phyloP scores from a whole-genome alignment of 2,797 vertebrate species.

The Chaenodraco wilsoni region DNA sequence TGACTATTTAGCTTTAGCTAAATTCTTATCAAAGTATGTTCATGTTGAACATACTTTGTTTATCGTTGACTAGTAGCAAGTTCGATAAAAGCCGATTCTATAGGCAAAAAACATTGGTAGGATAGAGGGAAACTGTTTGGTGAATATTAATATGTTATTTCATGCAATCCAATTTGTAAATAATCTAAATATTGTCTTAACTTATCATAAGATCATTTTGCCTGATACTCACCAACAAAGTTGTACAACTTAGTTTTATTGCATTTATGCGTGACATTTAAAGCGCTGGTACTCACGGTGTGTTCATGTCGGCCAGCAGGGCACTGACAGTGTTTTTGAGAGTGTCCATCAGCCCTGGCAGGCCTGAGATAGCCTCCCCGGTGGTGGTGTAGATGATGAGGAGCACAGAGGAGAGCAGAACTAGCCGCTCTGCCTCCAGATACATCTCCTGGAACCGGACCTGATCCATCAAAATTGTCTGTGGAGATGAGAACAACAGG shows the following conservation, averaged over 20 bases:
- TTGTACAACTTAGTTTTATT: not conserved
- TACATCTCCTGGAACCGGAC: slow-evolving; percentile 93
- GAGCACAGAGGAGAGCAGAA: slow-evolving; percentile 87
- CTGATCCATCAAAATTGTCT: slow-evolving; percentile 97
- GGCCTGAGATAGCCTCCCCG: slow-evolving; percentile 84
- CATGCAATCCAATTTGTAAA: not conserved
- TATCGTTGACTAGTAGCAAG: no score
- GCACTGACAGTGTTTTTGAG: slow-evolving; percentile 88
- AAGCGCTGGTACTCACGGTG: slow-evolving; percentile 84
- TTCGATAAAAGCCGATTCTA: no score
- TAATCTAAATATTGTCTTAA: not conserved
- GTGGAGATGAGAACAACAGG: not conserved
- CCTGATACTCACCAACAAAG: not conserved
- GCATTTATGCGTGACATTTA: not conserved
- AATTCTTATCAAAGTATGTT: not conserved
- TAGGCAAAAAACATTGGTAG: not conserved
- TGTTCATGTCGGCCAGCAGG: slow-evolving; percentile 87
- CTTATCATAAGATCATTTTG: not conserved
- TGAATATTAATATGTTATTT: not conserved
- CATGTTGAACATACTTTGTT: not conserved
- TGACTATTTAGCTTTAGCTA: no score
- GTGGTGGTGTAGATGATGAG: slow-evolving; percentile 90
- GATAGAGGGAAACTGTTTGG: not conserved
- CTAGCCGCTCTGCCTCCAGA: slow-evolving; percentile 85
- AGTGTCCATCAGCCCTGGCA: slow-evolving; percentile 87